Conservation (phyloP, 2,888 invertebrate species). For the Luffia ferchaultella region DNA sequence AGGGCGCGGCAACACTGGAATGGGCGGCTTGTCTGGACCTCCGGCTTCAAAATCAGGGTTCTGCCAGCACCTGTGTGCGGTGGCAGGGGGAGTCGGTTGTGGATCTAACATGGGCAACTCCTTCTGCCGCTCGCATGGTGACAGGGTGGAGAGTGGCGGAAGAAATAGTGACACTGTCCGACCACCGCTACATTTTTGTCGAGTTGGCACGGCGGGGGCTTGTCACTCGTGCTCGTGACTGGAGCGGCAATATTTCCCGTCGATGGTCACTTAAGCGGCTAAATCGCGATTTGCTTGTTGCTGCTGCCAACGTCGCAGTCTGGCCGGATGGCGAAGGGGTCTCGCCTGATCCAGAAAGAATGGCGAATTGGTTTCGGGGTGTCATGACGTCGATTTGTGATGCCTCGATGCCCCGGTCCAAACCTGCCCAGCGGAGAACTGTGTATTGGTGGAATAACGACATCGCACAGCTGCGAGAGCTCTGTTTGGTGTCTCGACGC, state of each 20-base stretch:
- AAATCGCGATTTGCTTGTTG: not conserved
- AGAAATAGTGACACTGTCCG: slow-evolving; percentile 13
- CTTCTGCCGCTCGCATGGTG: slow-evolving; percentile 8
- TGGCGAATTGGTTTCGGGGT: too few species aligned
- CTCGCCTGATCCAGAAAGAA: too few species aligned
- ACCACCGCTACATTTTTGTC: slow-evolving; percentile 8
- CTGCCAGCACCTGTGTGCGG: slow-evolving; percentile 15
- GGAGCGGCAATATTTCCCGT: not conserved
- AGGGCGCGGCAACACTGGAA: slow-evolving; percentile 10
- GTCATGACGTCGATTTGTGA: too few species aligned
- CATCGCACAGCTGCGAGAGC: too few species aligned
- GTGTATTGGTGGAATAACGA: too few species aligned
- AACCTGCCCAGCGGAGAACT: too few species aligned
- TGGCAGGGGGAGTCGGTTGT: slow-evolving; percentile 16
- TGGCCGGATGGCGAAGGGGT: too few species aligned
- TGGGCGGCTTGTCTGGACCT: slow-evolving; percentile 12
- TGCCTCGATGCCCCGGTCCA: too few species aligned
- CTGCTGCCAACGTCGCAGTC: too few species aligned
- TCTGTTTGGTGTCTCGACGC: too few species aligned
- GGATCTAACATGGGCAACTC: slow-evolving; percentile 11
- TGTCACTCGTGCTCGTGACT: not conserved
- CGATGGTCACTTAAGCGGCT: not conserved
- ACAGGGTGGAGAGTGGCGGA: slow-evolving; percentile 11
- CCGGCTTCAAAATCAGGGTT: slow-evolving; percentile 9
- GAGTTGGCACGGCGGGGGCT: not conserved